Base-by-base conservation (phyloP, 2,797 vertebrate genomes). In the Distichodus sexfasciatus region DNA sequence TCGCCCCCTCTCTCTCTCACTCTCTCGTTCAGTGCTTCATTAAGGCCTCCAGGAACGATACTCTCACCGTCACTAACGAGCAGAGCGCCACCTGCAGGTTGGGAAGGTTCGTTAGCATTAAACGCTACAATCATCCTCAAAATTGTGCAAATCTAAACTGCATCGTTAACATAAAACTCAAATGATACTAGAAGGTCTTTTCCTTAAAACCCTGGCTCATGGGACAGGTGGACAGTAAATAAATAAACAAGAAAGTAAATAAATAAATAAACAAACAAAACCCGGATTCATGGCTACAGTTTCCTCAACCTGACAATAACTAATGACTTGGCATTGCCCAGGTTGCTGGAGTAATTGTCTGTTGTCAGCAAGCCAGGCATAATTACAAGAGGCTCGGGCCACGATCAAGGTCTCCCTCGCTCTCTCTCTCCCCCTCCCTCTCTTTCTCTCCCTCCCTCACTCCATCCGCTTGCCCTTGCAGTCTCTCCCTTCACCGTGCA, bases 281-380 rank as follows among this genome's bases (percentile, higher is more conserved):
- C 48, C 57, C 17, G 47, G 36, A 50, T 67, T 48, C 21, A 48
- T 48, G 29, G 33, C 63, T 70, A 63, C 43, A 70, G 43, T 67
- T 75, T 36, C 38, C 72, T 80, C 78, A 87, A 82, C 78, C 84
- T 79, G 73, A 79, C 76, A 86, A 71, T 76, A 88, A 83, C 84
- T 90, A 90, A 93, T 83, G 79, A 85, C 75, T 78, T 82, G 87
- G 88, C 87, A 91, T 89, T 90, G 86, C 81, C 79, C 84, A 85
- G 88, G 87, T 83, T 85, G 81, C 84, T 78, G 86, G 84, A 85
- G 82, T 90, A 93, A 94, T 92, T 88, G 88, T 88, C 80, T 89
- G 87, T 88, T 92, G 89, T 92, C 87, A 80, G 88, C 86, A 90
- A 81, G 88, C 82, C 88, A 90, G 80, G 81, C 84, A 78, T 89